phyloP scores from a whole-genome alignment of 2,113 vertebrate genomes.

The Pagrus major region DNA sequence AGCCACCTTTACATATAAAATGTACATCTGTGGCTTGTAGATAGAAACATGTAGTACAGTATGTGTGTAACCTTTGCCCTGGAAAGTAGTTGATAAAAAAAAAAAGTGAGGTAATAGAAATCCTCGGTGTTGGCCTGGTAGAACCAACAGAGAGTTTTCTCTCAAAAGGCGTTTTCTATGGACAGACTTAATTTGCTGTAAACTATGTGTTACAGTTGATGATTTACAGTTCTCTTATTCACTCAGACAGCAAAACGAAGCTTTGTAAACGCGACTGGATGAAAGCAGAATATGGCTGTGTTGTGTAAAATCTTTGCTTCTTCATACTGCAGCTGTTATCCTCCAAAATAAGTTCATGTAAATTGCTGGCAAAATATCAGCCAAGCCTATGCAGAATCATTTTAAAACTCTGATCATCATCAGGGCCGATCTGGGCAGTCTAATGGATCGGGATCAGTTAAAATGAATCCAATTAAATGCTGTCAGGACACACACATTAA shows the following conservation, averaged over 20 bases:
- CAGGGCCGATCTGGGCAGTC: too few species aligned
- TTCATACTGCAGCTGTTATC: neutral
- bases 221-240: slow-evolving; percentile 22
- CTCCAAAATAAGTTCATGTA: too few species aligned
- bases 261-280: slow-evolving; percentile 1
- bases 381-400: too few species aligned
- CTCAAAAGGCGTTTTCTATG: slow-evolving; percentile 30
- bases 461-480: too few species aligned
- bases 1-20: slow-evolving; percentile 1
- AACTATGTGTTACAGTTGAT: neutral
- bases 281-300: neutral
- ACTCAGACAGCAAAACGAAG: neutral
- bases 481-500: too few species aligned
- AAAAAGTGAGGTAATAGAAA: slow-evolving; percentile 1
- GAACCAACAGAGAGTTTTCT: slow-evolving; percentile 27
- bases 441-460: too few species aligned
- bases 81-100: neutral
- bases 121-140: neutral
- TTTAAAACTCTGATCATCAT: too few species aligned
- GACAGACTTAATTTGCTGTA: slow-evolving; percentile 28
- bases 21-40: neutral
- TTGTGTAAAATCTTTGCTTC: slow-evolving; percentile 3
- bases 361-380: too few species aligned
- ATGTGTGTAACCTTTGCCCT: neutral
- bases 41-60: neutral